A percentile compares a stretch with the other conserved stretches of the same genome.
These are phyloP conservation scores for Pseudochirops corinnae DNA, from an alignment of 2,797 vertebrate species.

Conservation along the genomic window DNA sequence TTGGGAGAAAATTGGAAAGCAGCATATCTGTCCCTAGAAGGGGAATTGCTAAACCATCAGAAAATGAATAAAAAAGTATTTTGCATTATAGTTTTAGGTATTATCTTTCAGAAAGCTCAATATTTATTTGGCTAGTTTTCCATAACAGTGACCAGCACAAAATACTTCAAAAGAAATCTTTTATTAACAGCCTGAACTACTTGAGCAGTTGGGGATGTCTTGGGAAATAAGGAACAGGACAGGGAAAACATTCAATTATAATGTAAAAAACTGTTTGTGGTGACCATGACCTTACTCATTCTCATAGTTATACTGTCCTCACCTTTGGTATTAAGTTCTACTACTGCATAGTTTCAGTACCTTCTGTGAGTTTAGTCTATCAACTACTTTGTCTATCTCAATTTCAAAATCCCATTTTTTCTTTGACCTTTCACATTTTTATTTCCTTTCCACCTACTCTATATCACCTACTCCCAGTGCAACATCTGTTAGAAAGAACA, in stretches of 20 bases:
- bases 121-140: not conserved
- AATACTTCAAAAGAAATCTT: not conserved
- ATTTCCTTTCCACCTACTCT: not conserved
- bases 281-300: not conserved
- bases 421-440: not conserved
- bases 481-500: not conserved
- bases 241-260: not conserved
- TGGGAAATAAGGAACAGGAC: not conserved
- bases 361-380: not conserved
- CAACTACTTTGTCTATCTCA: not conserved
- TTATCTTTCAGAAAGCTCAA: not conserved
- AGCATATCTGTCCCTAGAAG: not conserved
- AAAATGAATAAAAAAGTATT: not conserved
- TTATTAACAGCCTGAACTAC: not conserved
- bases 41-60: not conserved
- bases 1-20: not conserved
- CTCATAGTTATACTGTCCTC: not conserved
- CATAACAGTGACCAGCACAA: not conserved
- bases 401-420: not conserved
- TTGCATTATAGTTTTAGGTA: not conserved
- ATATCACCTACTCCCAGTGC: not conserved
- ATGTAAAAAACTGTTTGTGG: not conserved
- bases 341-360: not conserved
- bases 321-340: not conserved
- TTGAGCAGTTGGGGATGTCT: not conserved